Percentiles rank a stretch among this genome's conserved stretches.
Evolutionary conservation across 2,888 invertebrate species (phyloP).

Genomic region (Leucophora obtusa): DNA sequence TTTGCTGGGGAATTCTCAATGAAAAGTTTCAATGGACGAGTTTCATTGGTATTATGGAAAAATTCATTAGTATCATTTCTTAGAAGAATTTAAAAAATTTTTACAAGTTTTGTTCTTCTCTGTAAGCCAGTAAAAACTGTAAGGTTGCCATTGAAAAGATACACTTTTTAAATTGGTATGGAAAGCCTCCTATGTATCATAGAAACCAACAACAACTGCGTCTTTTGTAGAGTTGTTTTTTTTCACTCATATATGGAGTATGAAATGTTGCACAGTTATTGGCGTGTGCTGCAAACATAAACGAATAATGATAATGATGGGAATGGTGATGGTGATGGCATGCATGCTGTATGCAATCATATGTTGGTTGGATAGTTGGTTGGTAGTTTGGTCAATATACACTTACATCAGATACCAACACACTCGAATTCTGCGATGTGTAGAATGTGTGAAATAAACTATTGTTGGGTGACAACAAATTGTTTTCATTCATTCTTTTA

Average conservation of each 20-base stretch:
- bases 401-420: background rate
- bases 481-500: conserved; percentile 57
- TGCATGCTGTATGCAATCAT: background rate
- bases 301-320: conserved; percentile 1
- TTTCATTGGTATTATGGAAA: too few relatives aligned
- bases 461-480: conserved; percentile 61
- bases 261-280: conserved; percentile 49
- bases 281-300: conserved; percentile 58
- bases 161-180: too few relatives aligned
- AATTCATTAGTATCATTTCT: too few relatives aligned
- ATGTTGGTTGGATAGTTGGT: conserved; percentile 12
- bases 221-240: conserved; percentile 30
- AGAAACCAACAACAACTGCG: conserved; percentile 33
- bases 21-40: too few relatives aligned
- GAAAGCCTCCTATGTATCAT: conserved; percentile 32
- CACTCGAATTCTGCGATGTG: background rate
- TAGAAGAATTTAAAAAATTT: too few relatives aligned
- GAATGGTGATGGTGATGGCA: background rate
- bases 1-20: too few relatives aligned
- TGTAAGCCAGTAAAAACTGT: too few relatives aligned
- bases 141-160: too few relatives aligned
- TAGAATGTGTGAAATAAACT: conserved; percentile 47
- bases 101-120: too few relatives aligned
- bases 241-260: conserved; percentile 23
- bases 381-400: background rate